Evolutionary conservation across 2,113 vertebrate species (phyloP).

Genomic region (Lagopus muta): DNA sequence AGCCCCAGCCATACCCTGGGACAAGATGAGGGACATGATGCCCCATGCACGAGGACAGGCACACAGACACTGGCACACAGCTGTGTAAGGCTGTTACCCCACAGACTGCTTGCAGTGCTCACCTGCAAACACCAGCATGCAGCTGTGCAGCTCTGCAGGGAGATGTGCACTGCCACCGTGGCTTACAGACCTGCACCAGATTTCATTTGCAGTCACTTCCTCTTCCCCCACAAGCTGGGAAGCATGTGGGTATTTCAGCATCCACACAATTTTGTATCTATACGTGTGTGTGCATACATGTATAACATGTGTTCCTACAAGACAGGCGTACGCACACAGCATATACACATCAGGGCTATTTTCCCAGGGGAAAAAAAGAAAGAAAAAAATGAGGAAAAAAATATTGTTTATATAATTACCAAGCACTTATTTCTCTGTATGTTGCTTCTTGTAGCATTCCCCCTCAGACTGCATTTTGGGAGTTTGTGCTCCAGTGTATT

Average conservation of each 20-base stretch:
- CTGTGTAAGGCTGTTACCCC: not conserved
- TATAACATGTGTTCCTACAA: not conserved
- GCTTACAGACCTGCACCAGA: not conserved
- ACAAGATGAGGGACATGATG: not conserved
- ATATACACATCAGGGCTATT: not conserved
- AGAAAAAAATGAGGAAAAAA: not conserved
- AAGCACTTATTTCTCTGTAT: not conserved
- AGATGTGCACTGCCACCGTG: not conserved
- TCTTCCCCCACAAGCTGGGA: rapidly evolving
- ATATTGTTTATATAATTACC: not conserved
- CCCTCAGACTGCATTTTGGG: not conserved
- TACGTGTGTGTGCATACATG: not conserved
- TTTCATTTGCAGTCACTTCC: rapidly evolving
- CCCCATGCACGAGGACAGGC: rapidly evolving
- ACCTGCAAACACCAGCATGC: not conserved
- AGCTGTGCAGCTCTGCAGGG: not conserved
- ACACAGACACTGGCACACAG: rapidly evolving
- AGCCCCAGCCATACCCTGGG: not conserved
- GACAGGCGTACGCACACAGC: not conserved
- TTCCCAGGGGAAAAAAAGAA: no score
- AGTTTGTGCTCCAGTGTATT: not conserved
- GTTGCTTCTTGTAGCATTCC: not conserved
- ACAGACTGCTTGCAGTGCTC: no score
- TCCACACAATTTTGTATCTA: rapidly evolving
- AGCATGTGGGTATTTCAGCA: rapidly evolving